Conservation (phyloP, 2,113 vertebrate genomes). For the Picathartes gymnocephalus region DNA sequence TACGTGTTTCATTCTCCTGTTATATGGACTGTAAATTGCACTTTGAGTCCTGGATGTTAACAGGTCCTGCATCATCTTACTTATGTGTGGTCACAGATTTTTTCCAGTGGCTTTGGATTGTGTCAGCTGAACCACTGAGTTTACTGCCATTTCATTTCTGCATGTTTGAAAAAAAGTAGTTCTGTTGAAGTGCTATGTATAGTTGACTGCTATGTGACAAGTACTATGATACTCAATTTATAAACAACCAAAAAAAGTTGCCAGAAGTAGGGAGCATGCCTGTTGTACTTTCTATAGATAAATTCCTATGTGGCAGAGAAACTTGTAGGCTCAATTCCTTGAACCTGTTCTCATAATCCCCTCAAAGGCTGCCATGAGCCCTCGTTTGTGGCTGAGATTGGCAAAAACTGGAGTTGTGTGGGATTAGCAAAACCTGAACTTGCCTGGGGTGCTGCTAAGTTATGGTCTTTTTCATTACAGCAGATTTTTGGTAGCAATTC, state of each 20-base stretch:
- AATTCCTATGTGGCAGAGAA: not conserved
- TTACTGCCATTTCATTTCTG: not conserved
- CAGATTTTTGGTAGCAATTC: not conserved
- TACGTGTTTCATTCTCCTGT: rapidly evolving
- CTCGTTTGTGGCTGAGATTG: not conserved
- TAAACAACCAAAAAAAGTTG: not conserved
- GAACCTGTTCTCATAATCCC: not conserved
- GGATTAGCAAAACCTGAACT: not conserved
- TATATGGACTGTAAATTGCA: not conserved
- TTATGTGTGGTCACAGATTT: not conserved
- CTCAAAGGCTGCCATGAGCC: not conserved
- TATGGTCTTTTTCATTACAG: not conserved
- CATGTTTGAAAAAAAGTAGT: not conserved
- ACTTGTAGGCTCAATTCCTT: not conserved
- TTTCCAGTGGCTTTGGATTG: not conserved
- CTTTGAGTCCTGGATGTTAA: not conserved
- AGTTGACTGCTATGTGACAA: rapidly evolving
- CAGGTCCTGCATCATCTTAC: not conserved
- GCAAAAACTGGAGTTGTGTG: not conserved
- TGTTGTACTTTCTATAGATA: not conserved
- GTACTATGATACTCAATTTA: not conserved
- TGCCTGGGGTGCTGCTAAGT: not conserved
- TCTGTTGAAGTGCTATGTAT: not conserved
- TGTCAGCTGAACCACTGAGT: not conserved
- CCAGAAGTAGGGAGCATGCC: not conserved